Evolutionary conservation across 2,797 vertebrate genomes (phyloP), one percentile per base, ranked within the genome.

Genomic region (Malurus leucopterus): DNA sequence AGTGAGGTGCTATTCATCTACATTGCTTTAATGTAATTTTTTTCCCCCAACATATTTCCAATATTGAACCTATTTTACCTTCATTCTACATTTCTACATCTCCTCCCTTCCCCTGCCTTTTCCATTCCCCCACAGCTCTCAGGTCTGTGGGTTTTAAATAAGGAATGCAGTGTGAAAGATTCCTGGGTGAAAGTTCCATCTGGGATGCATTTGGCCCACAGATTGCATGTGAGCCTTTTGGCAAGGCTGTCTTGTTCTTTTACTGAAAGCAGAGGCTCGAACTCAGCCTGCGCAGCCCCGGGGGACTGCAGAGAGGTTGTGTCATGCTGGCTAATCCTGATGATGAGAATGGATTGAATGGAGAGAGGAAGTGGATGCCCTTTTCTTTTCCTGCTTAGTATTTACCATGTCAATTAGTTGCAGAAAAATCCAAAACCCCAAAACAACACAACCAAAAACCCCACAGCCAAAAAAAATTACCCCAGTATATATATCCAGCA

Each of bases 291-390:
- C 13, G 4, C 54, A 84, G 84, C 92, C 93, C 92, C 91, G 0
- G 61, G 94, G 93, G 88, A 91, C 43, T 4, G 11, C 84, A 93
- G 84, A 88, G 90, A 84, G 87, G 34, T 86, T 82, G 89, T 95
- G 90, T 92, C 90, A 91, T 88, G 87, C 86, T 88, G 90, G 64
- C 91, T 93, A 91, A 95, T 95, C 93, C 88, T 78, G 41, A 65
- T 93, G 79, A 95, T 88, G 92, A 94, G 93, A 95, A 93, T 93
- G 89, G 89, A 95, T 95, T 96, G 94, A 94, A 95, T 89, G 91
- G 91, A 90, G 90, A 89, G 88, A 95, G 93, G 95, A 95, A 95
- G 91, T 59, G 57, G 85, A 89, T 94, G 89, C 92, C 94, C 85
- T 93, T 94, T 94, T 90, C 90, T 93, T 94, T 91, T 84, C 87